phyloP scores from a whole-genome alignment of 2,888 invertebrate species.

The Cephus spinipes region DNA sequence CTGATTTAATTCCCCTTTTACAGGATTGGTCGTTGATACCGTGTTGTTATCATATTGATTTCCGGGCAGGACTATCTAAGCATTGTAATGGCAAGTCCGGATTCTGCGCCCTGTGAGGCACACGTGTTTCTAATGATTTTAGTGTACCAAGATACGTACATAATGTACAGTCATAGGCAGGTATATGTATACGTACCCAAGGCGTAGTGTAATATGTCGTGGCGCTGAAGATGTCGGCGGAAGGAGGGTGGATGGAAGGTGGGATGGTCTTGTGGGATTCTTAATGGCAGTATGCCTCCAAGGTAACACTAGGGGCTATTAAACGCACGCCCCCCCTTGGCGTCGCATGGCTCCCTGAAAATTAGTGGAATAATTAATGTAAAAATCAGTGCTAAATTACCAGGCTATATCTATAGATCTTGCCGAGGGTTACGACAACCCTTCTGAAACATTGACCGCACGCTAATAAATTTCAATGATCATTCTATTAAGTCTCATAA shows the following conservation, averaged over 20 bases:
- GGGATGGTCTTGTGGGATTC: slow-evolving; percentile 62
- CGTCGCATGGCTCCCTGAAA: slow-evolving; percentile 34
- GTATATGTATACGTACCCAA: slow-evolving; percentile 36
- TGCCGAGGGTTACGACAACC: slow-evolving; percentile 6
- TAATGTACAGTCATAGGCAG: slow-evolving; percentile 47
- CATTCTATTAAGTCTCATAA: neutral
- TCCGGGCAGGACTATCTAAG: slow-evolving; percentile 57
- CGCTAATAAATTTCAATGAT: neutral
- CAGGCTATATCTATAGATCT: slow-evolving; percentile 9
- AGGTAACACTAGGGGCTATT: slow-evolving; percentile 60
- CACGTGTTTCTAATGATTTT: slow-evolving; percentile 65
- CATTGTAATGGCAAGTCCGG: slow-evolving; percentile 54
- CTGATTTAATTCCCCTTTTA: neutral
- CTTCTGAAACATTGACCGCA: neutral
- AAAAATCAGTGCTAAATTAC: slow-evolving; percentile 32
- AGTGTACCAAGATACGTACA: slow-evolving; percentile 52
- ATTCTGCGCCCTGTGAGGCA: slow-evolving; percentile 62
- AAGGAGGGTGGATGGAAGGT: slow-evolving; percentile 10
- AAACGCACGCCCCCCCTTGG: slow-evolving; percentile 48
- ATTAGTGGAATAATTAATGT: slow-evolving; percentile 40
- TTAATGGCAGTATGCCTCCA: slow-evolving; percentile 60
- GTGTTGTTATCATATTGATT: slow-evolving; percentile 62
- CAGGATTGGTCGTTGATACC: slow-evolving; percentile 7
- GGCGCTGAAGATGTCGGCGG: slow-evolving; percentile 31
- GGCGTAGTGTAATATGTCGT: slow-evolving; percentile 49